phyloP scores from a whole-genome alignment of 1,140 invertebrate species.

The Trachymyrmex septentrionalis region DNA sequence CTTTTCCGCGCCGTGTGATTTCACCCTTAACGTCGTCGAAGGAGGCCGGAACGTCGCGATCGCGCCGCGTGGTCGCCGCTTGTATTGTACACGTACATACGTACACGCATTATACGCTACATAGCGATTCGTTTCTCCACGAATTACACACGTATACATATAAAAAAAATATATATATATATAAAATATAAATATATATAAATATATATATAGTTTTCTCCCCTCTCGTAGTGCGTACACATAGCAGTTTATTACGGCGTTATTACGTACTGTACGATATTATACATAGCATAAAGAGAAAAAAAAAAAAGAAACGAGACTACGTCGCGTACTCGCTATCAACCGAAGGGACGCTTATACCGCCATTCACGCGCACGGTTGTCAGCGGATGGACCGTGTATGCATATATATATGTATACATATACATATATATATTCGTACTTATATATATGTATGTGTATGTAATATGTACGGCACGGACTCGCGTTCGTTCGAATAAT shows the following conservation, averaged over 20 bases:
- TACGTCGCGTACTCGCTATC: conserved; percentile 23
- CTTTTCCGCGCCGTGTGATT: no score
- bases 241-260: conserved; percentile 67
- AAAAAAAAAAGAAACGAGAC: conserved; percentile 7
- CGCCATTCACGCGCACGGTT: conserved; percentile 20
- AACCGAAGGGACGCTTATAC: background rate
- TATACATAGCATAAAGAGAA: conserved; percentile 68
- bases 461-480: conserved; percentile 30
- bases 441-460: background rate
- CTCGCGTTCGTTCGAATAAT: conserved; percentile 63
- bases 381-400: background rate
- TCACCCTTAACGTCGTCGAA: background rate
- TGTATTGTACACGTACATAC: conserved; percentile 32
- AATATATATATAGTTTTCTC: conserved; percentile 69
- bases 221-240: conserved; percentile 69
- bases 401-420: background rate
- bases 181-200: conserved; percentile 38
- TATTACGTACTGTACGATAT: conserved; percentile 70
- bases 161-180: conserved; percentile 43
- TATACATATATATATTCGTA: background rate
- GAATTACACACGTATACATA: conserved; percentile 58
- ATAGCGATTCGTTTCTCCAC: conserved; percentile 71
- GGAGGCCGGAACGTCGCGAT: background rate
- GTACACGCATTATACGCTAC: conserved; percentile 62
- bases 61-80: conserved; percentile 47